phyloP scores from a whole-genome alignment of 2,113 vertebrate species.

The Ctenomys sociabilis region DNA sequence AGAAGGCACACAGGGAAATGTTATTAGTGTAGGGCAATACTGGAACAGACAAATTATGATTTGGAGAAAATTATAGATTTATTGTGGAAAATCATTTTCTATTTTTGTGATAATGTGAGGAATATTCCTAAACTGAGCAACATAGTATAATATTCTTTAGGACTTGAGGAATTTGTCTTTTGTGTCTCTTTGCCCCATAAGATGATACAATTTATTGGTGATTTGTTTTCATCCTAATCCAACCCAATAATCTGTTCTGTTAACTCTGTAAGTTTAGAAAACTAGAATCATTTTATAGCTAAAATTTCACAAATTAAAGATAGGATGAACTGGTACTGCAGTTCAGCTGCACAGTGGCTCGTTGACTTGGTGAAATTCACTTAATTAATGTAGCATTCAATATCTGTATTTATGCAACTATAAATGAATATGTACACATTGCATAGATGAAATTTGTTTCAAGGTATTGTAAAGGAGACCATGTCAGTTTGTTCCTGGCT shows the following conservation, averaged over 20 bases:
- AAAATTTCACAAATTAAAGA: not conserved
- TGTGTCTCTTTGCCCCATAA: not conserved
- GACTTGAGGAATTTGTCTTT: not conserved
- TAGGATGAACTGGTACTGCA: not conserved
- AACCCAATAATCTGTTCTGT: not conserved
- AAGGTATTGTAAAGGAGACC: not conserved
- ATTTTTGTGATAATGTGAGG: not conserved
- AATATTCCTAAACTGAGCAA: not conserved
- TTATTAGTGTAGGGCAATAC: not conserved
- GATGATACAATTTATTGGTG: not conserved
- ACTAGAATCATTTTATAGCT: not conserved
- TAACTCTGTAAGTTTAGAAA: not conserved
- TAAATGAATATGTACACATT: not conserved
- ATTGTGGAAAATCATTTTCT: not conserved
- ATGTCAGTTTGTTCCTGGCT: not conserved
- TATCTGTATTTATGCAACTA: not conserved
- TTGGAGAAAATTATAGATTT: not conserved
- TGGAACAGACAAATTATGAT: not conserved
- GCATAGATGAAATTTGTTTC: not conserved
- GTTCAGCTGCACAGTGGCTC: not conserved
- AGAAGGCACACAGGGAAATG: not conserved
- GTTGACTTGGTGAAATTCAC: not conserved
- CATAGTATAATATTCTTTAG: not conserved
- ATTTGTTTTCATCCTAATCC: not conserved
- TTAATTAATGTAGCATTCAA: not conserved